Evolutionary conservation across 2,888 invertebrate genomes (phyloP), one percentile per base, ranked within the genome.

Genomic region (Heteromurus nitidus): DNA sequence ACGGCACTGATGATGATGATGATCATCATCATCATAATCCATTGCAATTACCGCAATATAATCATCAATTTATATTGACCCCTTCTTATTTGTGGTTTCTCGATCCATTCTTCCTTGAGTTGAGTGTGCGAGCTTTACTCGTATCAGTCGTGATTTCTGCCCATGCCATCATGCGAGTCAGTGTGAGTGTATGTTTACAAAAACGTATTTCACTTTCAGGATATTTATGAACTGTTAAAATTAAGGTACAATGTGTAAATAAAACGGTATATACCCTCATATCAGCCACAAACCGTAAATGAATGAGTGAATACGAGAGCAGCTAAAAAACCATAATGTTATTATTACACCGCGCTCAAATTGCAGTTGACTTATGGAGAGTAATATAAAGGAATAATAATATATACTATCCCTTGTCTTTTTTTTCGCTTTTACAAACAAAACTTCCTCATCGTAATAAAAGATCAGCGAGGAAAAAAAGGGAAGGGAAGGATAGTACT

Each of bases 11-110:
- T 67, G 60, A 47, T 76, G 42, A 75, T 42, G 16, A 53, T 74
- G 18, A 55, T 42, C 44, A 65, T 53, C 53, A 65, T 67, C 55
- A 75, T 65, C 47, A 60, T 76, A 76, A 69, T 58, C 68, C 76
- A 79, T 70, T 70, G 26, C 70, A 70, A 70, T 79, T 79, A 79
- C 69, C 53, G 77, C 69, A 79, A 70, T 70, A 79, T 79, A 79
- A 79, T 70, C 69, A 79, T 62, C 69, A 69, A 70, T 70, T 79
- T 79, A 79, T 79, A 79, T 79, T 69, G 77, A 70, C 70, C 69
- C 64, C 53, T 64, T 64, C 24, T 67, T 62, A 50, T 74, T 44
- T 76, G 76, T 76, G 76, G 76, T 68, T n/a, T n/a, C n/a, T n/a
- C n/a, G n/a, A n/a, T n/a, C n/a, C n/a, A n/a, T 76, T 76, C 47